Evolutionary conservation across 2,888 invertebrate genomes (phyloP).

Genomic region (Lucinisca nassula): DNA sequence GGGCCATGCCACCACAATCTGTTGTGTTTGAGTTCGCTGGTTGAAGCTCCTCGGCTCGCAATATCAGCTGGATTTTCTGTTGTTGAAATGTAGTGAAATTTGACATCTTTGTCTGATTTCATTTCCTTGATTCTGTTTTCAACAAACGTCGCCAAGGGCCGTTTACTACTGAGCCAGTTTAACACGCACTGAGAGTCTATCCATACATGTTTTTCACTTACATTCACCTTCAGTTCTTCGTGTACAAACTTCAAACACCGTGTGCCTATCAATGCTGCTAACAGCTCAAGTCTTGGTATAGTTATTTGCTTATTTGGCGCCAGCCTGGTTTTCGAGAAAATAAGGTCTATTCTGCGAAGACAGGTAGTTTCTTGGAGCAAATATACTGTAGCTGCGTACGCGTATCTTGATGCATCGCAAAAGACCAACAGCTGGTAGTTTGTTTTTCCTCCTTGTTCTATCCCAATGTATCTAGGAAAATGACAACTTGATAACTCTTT

Average conservation of each 20-base stretch:
- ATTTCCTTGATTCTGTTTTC: not conserved
- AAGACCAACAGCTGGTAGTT: too few relatives aligned
- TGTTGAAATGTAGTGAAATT: not conserved
- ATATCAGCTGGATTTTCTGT: too few relatives aligned
- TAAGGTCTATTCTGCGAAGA: not conserved
- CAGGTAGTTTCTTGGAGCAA: not conserved
- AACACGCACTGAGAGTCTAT: not conserved
- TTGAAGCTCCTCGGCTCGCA: not conserved
- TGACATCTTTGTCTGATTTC: not conserved
- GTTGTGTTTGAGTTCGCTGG: not conserved
- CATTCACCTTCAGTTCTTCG: not conserved
- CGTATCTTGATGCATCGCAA: conserved; percentile 6
- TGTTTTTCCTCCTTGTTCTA: too few relatives aligned
- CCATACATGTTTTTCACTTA: not conserved
- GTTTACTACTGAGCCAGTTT: not conserved
- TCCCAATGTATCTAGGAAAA: too few relatives aligned
- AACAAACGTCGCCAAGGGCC: not conserved
- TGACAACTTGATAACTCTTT: not conserved
- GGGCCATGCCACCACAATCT: not conserved
- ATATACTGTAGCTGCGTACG: conserved; percentile 20
- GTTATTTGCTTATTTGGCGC: not conserved
- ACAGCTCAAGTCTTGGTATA: conserved; percentile 1
- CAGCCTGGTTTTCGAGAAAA: conserved; percentile 16
- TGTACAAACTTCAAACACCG: not conserved
- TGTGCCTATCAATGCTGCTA: not conserved